Evolutionary conservation across 2,888 invertebrate species (phyloP).

Genomic region (Brachypalpus laphriformis): DNA sequence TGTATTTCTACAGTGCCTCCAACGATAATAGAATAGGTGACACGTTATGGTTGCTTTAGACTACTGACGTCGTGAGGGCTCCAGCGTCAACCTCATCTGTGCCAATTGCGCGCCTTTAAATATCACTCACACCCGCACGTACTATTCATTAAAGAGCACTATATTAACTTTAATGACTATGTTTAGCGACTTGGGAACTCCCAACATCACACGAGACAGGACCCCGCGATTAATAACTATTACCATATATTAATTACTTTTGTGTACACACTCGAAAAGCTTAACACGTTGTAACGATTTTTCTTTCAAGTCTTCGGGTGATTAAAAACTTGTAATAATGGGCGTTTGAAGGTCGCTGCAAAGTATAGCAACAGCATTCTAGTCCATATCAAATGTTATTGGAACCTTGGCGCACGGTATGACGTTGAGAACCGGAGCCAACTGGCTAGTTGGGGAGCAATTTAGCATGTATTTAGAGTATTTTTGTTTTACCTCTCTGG

Average conservation of each 20-base stretch:
- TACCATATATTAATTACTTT: conserved; percentile 8
- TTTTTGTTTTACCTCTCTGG: conserved; percentile 13
- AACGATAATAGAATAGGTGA: conserved; percentile 1
- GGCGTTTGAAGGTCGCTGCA: conserved; percentile 68
- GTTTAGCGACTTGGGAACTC: conserved; percentile 6
- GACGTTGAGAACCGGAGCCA: conserved; percentile 3
- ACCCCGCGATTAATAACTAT: conserved; percentile 21
- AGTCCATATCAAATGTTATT: conserved; percentile 56
- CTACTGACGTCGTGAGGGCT: background rate
- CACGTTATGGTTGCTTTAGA: conserved; percentile 21
- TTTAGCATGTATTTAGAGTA: conserved; percentile 38
- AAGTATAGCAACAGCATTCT: conserved; percentile 55
- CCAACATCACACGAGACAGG: conserved; percentile 1
- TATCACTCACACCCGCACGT: background rate
- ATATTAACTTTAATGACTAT: background rate
- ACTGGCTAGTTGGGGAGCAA: conserved; percentile 33
- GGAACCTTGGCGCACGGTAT: conserved; percentile 45
- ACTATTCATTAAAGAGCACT: background rate
- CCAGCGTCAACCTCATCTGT: background rate
- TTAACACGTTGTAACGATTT: conserved; percentile 24
- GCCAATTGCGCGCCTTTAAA: background rate
- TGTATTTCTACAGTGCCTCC: conserved; percentile 8
- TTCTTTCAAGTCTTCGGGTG: conserved; percentile 37
- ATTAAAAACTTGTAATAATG: conserved; percentile 52
- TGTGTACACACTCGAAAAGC: conserved; percentile 1